These are phyloP conservation scores for Probaryconus sp. DNA, from an alignment of 1,140 invertebrate genomes.

Conservation along the genomic window DNA sequence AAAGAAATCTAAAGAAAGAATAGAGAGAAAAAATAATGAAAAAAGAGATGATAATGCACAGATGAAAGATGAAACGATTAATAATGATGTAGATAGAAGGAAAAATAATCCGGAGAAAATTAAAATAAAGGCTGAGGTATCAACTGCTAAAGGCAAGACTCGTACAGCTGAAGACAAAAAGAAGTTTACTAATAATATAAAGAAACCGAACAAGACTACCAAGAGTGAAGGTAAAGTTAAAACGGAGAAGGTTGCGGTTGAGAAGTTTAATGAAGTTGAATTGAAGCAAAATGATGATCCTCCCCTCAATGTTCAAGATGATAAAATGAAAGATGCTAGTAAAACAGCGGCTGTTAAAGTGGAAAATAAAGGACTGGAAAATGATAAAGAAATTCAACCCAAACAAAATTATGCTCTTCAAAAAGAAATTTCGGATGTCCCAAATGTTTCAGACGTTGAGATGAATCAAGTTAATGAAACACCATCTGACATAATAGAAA, in stretches of 20 bases:
- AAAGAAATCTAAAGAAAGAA: conserved; percentile 18
- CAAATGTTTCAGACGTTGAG: no score
- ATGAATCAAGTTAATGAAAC: no score
- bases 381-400: conserved; percentile 13
- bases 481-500: neutral
- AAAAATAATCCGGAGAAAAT: no score
- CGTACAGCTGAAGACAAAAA: no score
- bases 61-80: neutral
- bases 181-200: no score
- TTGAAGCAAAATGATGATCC: neutral
- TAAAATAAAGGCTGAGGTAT: no score
- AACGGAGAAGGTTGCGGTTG: neutral
- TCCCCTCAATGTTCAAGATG: no score
- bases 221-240: neutral
- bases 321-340: conserved; percentile 43
- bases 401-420: neutral
- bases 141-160: no score
- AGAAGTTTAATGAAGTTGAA: neutral
- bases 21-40: conserved; percentile 14
- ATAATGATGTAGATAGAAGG: no score
- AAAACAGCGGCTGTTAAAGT: conserved; percentile 58
- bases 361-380: conserved; percentile 56
- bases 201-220: no score
- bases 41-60: neutral
- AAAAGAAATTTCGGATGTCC: no score